Evolutionary conservation across 2,888 invertebrate species (phyloP), one percentile per base, ranked within the genome.

Genomic region (Oconnorella tubifera): DNA sequence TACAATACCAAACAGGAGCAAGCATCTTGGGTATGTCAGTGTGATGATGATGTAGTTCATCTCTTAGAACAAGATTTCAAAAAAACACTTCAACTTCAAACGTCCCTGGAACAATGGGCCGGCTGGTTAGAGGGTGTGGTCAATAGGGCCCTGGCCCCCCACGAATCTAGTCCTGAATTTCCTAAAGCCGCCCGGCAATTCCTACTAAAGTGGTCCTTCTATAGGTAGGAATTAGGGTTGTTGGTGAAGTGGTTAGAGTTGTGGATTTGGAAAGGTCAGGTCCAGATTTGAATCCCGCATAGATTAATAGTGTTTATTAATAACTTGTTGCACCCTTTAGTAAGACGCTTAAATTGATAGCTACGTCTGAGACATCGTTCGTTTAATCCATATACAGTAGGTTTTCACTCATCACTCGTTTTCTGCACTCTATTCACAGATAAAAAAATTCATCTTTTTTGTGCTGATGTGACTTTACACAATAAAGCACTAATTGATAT

Each of bases 1-100:
- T n/a, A n/a, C n/a, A n/a, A n/a, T n/a, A n/a, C n/a, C 14, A 6
- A 19, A 51, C 68, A 83, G 78, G 84, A 84, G 68, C 88, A 94
- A 86, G 97, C 97, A 1, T 91, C 93, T 0, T 98, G 97, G 97
- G 96, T 98, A 6, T 98, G 97, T 81, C 91, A 94, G 76, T 98
- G 97, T 83, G 92, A 92, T 76, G 89, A 90, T 71, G 87, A 88
- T 25, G 88, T 93, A 58, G 89, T 91, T 29, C 88, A 89, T 78
- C 87, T 90, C 62, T 86, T 98, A 62, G 94, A 97, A 78, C 89
- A 90, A 33, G 95, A 97, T 81, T 98, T 98, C 81, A 87, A 87
- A 76, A 76, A 76, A 64, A 80, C 80, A 2, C 73, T 83, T 53
- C 92, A 93, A 78, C 80, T 81, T 66, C 93, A 94, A 82, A 92